Base-by-base conservation (phyloP, 30 jellyfish, hydroid and myxozoan genomes). In the Aurelia sp. region DNA sequence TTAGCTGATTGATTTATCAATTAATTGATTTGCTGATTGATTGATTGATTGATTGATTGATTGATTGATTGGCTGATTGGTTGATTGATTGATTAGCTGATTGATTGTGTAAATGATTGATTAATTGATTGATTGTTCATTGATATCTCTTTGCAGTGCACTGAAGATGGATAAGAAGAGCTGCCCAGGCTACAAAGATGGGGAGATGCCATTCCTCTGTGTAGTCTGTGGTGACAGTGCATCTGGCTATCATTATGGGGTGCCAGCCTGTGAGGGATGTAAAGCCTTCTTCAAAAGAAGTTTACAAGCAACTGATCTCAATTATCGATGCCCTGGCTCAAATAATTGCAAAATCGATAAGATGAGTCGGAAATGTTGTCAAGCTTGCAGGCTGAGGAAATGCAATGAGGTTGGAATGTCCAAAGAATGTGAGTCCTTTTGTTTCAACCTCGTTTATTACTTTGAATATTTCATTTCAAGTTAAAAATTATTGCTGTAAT, bases 351-450 rank as follows among this genome's bases (percentile, higher is more conserved):
- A 89, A 38, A 93, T 93, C 55, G 96, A 93, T 64, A 88, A 88
- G 38, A 93, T 93, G 98, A 93, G 98, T 53, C 91, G 98, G 30
- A 93, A 93, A 74, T 93, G 98, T 57, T 93, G 98, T 76, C 98
- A 93, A 66, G 97, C 98, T 7, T 93, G 98, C 67, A 90, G 98
- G 59, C 78, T 93, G 27, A 88, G 92, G 71, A 93, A 93, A 58
- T 93, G 98, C 90, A 89, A 93, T 21, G 97, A 84, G 51, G 98
- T 93, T 44, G 98, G 98, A 41, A 93, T 93, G 98, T 93, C 98
- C 30, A 93, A 88, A 71, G 98, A 93, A 93, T 93, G 98, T 93
- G 65, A 82, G 98, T 85, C 13, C 2, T 67, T 67, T n/a, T 71
- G 4, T 40, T 44, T 44, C 55, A 44, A 44, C 9, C 7, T 44